Evolutionary conservation across 2,888 invertebrate genomes (phyloP), one percentile per base, ranked within the genome.

Genomic region (Drosophila rubida): DNA sequence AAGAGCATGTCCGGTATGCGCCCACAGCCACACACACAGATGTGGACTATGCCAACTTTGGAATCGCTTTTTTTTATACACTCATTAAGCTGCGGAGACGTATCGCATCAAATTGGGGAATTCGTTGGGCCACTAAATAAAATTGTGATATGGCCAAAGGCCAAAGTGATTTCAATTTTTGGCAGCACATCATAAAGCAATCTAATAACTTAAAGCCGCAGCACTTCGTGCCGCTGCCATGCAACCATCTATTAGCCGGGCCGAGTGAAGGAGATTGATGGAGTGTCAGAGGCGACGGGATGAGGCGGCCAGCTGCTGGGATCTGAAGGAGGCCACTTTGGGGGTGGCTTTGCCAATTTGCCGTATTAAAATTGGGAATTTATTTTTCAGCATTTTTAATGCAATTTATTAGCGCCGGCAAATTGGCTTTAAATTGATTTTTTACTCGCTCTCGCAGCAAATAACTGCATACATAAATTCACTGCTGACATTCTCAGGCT

Each of bases 401-500:
- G 83, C 74, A 80, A 85, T 85, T 85, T 79, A 85, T 85, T 85
- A 85, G 74, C 78, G 65, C 27, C 51, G 41, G 72, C 61, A 85
- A 84, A 84, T 85, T 85, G 84, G 72, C 78, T 78, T 70, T 42
- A 85, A 82, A 85, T 87, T 85, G 84, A 85, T 75, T 82, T 87
- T 82, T 54, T 23, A 13, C 19, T 32, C 27, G 22, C 11, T 22
- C 22, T 22, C 48, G 8, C 22, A 22, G 35, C 37, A 45, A 44
- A 37, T 58, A 54, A 58, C 49, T 45, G 35, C 35, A 41, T 42
- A 61, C 57, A 58, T 57, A 53, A 54, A 69, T 70, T 16, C 39
- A 63, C 49, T 27, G 58, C 59, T 55, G 77, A 64, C 77, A 77
- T 72, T 67, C 61, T 4, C 8, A 41, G 48, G 45, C 14, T 1